These are phyloP conservation scores for Polydrusus pterygomalis DNA, from an alignment of 2,888 invertebrate species.

Conservation along the genomic window DNA sequence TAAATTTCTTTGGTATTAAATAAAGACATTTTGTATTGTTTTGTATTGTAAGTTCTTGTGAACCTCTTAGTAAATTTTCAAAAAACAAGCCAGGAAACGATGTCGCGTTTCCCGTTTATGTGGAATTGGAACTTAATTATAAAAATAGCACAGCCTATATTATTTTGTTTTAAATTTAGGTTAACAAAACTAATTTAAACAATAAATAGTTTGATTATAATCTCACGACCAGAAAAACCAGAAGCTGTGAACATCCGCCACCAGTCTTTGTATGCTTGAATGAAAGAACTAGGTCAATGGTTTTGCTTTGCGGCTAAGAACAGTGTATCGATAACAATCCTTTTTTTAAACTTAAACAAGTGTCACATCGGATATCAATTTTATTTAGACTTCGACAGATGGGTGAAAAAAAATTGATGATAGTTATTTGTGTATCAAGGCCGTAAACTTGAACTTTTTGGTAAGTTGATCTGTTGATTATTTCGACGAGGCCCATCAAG, in stretches of 20 bases:
- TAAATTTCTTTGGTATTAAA: too few relatives aligned
- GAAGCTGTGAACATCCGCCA: slow-evolving; percentile 33
- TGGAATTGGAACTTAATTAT: too few relatives aligned
- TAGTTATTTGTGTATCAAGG: too few relatives aligned
- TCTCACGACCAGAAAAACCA: slow-evolving; percentile 36
- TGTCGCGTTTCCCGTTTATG: neutral
- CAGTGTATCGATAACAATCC: neutral
- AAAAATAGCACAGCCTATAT: neutral
- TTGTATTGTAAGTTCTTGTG: too few relatives aligned
- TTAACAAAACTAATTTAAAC: slow-evolving; percentile 4
- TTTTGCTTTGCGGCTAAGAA: slow-evolving; percentile 28
- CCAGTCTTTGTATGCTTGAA: slow-evolving; percentile 30
- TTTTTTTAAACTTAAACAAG: slow-evolving; percentile 5
- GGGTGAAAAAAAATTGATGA: neutral
- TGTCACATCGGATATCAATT: slow-evolving; percentile 17
- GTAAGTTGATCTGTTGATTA: too few relatives aligned
- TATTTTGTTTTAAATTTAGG: neutral
- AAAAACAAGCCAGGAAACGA: too few relatives aligned
- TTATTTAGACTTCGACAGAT: neutral
- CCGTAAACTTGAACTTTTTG: too few relatives aligned
- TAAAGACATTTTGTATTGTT: too few relatives aligned
- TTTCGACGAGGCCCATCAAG: too few relatives aligned
- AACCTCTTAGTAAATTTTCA: too few relatives aligned
- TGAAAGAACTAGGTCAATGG: slow-evolving; percentile 40
- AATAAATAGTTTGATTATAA: slow-evolving; percentile 15